Percentiles rank a stretch among this genome's conserved stretches.
Conservation (phyloP, 2,113 vertebrate genomes). For the Oncorhynchus gorbuscha region DNA sequence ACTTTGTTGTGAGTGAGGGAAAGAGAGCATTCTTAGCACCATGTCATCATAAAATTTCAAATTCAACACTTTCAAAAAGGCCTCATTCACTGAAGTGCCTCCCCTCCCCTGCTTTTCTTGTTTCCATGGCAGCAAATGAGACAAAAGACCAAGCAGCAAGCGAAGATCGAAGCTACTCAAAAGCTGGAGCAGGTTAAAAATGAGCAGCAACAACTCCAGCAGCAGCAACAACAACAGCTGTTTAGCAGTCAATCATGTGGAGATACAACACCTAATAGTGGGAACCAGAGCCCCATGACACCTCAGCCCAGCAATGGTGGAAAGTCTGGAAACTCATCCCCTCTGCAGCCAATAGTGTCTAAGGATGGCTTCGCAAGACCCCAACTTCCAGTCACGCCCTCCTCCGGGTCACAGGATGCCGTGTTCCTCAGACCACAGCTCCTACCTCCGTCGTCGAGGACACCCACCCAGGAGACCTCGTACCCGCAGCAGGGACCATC, state of each 20-base stretch:
- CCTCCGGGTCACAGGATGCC: slow-evolving; percentile 68
- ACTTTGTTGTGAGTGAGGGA: slow-evolving; percentile 34
- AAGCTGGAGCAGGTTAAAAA: slow-evolving; percentile 96
- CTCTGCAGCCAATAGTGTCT: slow-evolving; percentile 74
- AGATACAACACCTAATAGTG: slow-evolving; percentile 74
- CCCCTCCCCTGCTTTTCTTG: background rate
- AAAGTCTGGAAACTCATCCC: slow-evolving; percentile 73
- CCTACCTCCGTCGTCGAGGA: slow-evolving; percentile 77
- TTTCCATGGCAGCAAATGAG: slow-evolving; percentile 87
- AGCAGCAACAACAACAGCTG: slow-evolving; percentile 73
- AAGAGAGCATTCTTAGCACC: slow-evolving; percentile 45
- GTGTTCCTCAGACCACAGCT: slow-evolving; percentile 91
- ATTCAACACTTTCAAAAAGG: slow-evolving; percentile 22
- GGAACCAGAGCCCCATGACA: slow-evolving; percentile 78
- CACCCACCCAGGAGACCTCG: slow-evolving; percentile 69
- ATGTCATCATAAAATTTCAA: slow-evolving; percentile 25
- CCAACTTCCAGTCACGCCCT: slow-evolving; percentile 64
- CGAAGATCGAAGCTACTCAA: slow-evolving; percentile 95
- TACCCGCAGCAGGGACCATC: slow-evolving; percentile 63
- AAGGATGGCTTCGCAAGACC: slow-evolving; percentile 79
- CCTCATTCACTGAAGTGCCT: slow-evolving; percentile 29
- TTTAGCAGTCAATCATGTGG: slow-evolving; percentile 57
- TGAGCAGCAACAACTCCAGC: slow-evolving; percentile 85
- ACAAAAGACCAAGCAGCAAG: slow-evolving; percentile 93
- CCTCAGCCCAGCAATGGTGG: slow-evolving; percentile 74